phyloP scores from a whole-genome alignment of 2,888 invertebrate species.

The Apantesis nais region DNA sequence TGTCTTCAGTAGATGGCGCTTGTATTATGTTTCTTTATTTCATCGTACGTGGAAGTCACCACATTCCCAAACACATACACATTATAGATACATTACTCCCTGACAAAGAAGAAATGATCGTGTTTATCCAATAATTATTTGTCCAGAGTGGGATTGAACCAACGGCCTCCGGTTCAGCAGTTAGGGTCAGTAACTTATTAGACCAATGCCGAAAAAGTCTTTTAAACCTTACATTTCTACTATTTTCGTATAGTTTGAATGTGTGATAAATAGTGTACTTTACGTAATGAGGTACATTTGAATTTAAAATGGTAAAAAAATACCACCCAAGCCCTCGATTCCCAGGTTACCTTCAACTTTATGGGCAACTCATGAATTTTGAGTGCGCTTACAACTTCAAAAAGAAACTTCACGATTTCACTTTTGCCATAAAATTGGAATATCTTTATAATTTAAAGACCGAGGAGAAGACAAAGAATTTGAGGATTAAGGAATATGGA shows the following conservation, averaged over 20 bases:
- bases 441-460: slow-evolving; percentile 19
- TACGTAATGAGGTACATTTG: background rate
- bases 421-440: slow-evolving; percentile 36
- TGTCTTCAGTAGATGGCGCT: no score
- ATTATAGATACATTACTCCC: no score
- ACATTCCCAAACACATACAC: no score
- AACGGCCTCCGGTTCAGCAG: no score
- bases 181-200: no score
- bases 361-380: slow-evolving; percentile 15
- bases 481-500: background rate
- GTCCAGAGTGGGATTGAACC: no score
- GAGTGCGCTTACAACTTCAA: slow-evolving; percentile 4
- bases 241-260: background rate
- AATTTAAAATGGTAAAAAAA: background rate
- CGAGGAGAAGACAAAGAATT: background rate
- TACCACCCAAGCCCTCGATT: background rate
- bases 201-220: background rate
- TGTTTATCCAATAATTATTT: no score
- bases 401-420: slow-evolving; percentile 20
- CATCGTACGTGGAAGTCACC: no score
- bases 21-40: no score
- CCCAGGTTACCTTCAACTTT: slow-evolving; percentile 7
- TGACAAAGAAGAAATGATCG: no score
- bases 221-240: background rate
- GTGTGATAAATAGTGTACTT: no score